Evolutionary conservation across 2,888 invertebrate genomes (phyloP).

Genomic region (Drosophila greeni): DNA sequence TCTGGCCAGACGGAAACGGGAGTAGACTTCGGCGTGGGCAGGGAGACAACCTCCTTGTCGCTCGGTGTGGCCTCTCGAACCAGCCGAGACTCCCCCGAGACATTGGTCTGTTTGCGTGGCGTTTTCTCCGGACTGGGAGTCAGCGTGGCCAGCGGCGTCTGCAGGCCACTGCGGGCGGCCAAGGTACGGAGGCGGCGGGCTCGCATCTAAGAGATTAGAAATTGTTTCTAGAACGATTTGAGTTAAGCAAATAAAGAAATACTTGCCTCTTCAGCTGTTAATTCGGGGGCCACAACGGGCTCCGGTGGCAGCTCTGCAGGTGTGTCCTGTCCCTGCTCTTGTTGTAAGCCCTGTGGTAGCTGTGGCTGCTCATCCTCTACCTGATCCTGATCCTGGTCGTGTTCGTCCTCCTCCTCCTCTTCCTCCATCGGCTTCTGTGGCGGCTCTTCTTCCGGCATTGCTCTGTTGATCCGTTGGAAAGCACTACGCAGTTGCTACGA

Average conservation of each 20-base stretch:
- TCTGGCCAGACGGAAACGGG: conserved; percentile 19
- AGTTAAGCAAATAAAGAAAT: neutral
- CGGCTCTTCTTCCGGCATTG: conserved; percentile 68
- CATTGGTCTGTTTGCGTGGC: conserved; percentile 57
- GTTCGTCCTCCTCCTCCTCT: conserved; percentile 49
- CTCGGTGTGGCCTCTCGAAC: conserved; percentile 58
- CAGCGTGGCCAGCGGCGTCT: conserved; percentile 12
- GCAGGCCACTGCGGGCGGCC: conserved; percentile 61
- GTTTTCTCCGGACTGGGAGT: conserved; percentile 43
- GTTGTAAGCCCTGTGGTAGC: conserved; percentile 13
- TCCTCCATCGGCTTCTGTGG: conserved; percentile 62
- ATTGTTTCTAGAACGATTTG: neutral
- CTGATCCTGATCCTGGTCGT: conserved; percentile 24
- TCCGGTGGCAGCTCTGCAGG: conserved; percentile 15
- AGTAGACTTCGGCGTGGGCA: conserved; percentile 3
- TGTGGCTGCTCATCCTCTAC: conserved; percentile 30
- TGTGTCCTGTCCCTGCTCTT: conserved; percentile 8
- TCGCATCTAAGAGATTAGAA: conserved; percentile 75
- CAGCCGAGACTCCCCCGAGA: conserved; percentile 75
- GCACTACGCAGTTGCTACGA: conserved; percentile 38
- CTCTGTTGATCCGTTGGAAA: conserved; percentile 15
- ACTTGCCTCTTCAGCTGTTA: conserved; percentile 93
- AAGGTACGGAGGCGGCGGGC: conserved; percentile 76
- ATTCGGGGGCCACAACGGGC: conserved; percentile 82
- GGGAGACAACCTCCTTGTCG: conserved; percentile 25